phyloP scores from a whole-genome alignment of 2,888 invertebrate species.

The Euphydryas editha region DNA sequence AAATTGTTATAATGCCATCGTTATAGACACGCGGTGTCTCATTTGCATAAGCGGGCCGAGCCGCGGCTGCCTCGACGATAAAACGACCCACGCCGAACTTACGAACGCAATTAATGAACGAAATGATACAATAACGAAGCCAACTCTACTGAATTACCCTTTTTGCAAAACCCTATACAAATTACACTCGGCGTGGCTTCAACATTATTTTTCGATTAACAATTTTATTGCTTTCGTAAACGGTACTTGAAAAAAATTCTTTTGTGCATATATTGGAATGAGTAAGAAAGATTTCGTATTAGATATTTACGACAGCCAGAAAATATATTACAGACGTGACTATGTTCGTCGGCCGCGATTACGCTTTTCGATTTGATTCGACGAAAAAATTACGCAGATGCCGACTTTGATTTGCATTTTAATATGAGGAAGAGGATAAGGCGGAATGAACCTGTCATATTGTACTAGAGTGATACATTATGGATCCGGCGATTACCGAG shows the following conservation, averaged over 20 bases:
- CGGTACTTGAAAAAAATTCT: constrained; percentile 53
- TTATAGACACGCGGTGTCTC: constrained; percentile 74
- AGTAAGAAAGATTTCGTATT: constrained; percentile 70
- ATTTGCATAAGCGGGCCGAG: constrained; percentile 75
- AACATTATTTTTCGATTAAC: constrained; percentile 71
- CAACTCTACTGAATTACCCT: constrained; percentile 56
- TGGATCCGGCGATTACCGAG: constrained; percentile 25
- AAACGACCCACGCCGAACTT: constrained; percentile 72
- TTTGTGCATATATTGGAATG: constrained; percentile 67
- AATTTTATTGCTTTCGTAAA: constrained; percentile 60
- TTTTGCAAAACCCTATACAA: constrained; percentile 51
- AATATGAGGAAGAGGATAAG: constrained; percentile 74
- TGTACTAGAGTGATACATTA: constrained; percentile 53
- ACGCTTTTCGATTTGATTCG: constrained; percentile 62
- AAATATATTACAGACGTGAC: constrained; percentile 75
- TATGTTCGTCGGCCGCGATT: constrained; percentile 65
- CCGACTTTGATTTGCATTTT: constrained; percentile 78
- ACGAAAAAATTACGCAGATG: constrained; percentile 54
- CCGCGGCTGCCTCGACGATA: constrained; percentile 68
- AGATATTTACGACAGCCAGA: constrained; percentile 67
- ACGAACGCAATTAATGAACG: constrained; percentile 77
- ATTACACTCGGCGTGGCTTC: constrained; percentile 45
- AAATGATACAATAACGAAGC: constrained; percentile 68
- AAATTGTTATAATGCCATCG: constrained; percentile 78
- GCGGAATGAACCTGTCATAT: constrained; percentile 68